Base-by-base conservation (phyloP, 2,113 vertebrate genomes). In the Callopanchax toddi region DNA sequence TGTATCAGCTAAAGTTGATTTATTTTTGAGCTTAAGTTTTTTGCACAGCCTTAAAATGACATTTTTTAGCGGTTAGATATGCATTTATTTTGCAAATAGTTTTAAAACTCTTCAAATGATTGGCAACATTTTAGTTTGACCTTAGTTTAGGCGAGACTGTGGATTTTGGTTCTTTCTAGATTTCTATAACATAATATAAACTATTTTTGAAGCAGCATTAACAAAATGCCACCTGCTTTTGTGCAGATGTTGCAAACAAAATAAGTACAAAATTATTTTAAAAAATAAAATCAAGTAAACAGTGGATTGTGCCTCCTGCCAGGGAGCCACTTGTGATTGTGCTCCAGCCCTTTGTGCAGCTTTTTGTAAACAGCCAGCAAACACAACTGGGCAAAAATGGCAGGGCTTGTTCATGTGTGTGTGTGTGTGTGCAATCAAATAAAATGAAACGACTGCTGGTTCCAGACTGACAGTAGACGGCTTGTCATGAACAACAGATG, bases 401-500 rank as follows among this genome's bases (percentile, higher is more conserved):
- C n/a, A n/a, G n/a, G n/a, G 57, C 78, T 71, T 81, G 61, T 81
- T 43, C 0, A 1, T 21, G n/a, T 42, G 36, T 37, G 36, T 37
- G 36, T 20, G 46, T 64, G 45, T 60, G 49, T 68, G 42, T 40
- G 40, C n/a, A n/a, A n/a, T n/a, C n/a, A n/a, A n/a, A n/a, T n/a
- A n/a, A n/a, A n/a, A n/a, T n/a, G n/a, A 67, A 26, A 75, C 11
- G 15, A 56, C 78, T 0, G 10, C 16, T 50, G 42, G 12, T 40
- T 37, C 52, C 48, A 67, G 58, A 60, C 11, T 56, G 58, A 81
- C 51, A 60, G 57, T 44, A 67, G 59, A 61, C 61, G 74, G 60
- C 53, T 59, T 74, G 69, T 74, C 61, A 67, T 54, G 45, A 64
- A 78, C 48, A 50, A 56, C 49, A 64, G 63, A 76, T 42, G 20